Evolutionary conservation across 1,140 invertebrate species (phyloP).

Genomic region (Listronotus bonariensis): DNA sequence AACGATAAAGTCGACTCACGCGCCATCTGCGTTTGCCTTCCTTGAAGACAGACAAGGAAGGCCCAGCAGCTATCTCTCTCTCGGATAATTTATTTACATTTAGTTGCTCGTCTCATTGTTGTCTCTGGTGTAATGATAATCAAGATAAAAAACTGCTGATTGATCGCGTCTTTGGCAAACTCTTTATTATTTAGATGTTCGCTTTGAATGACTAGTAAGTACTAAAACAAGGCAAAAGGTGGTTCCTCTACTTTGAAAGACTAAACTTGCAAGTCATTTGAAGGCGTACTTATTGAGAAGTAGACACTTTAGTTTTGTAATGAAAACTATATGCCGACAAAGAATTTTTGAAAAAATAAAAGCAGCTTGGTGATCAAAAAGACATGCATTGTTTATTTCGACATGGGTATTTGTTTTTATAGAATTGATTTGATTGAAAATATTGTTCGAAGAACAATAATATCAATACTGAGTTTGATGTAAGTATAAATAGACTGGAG

Average conservation of each 20-base stretch:
- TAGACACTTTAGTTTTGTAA: constrained; percentile 30
- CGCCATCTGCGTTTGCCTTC: no score
- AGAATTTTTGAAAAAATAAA: constrained; percentile 21
- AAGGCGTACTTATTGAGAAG: constrained; percentile 29
- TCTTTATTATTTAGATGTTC: no score
- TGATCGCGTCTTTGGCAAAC: no score
- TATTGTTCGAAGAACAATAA: constrained; percentile 3
- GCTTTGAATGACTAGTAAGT: constrained; percentile 7
- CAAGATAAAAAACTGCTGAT: no score
- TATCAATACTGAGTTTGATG: background rate
- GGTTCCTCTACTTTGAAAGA: background rate
- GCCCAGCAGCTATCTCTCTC: no score
- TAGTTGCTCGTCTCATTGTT: no score
- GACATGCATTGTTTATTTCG: constrained; percentile 28
- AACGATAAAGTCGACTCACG: no score
- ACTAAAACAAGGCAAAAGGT: constrained; percentile 13
- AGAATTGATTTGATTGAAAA: constrained; percentile 10
- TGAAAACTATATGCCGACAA: constrained; percentile 18
- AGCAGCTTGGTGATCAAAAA: constrained; percentile 18
- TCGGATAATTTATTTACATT: no score
- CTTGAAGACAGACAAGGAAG: no score
- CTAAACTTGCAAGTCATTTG: constrained; percentile 25
- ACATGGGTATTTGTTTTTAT: constrained; percentile 29
- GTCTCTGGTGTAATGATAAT: no score
- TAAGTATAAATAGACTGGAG: no score